A percentile compares a stretch with the other conserved stretches of the same genome.
Evolutionary conservation across 37 sponge, comb jelly and placozoan genomes (phyloP).

Genomic region (Spongilla lacustris): DNA sequence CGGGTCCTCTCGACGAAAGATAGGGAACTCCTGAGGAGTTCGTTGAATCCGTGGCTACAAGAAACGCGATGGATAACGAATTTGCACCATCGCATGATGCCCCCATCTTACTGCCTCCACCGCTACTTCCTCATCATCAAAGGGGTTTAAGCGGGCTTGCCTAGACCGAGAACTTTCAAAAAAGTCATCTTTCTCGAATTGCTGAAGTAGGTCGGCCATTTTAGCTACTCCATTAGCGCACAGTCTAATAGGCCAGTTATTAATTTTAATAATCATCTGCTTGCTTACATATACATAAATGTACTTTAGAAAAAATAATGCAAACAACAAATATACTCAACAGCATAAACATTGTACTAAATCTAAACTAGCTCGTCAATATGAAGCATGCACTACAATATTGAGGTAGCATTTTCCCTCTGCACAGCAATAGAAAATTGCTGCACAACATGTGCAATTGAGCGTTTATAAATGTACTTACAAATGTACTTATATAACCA

Average conservation of each 20-base stretch:
- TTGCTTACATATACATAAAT: too few relatives aligned
- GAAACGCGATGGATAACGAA: not conserved
- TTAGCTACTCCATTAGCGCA: not conserved
- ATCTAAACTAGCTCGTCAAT: too few relatives aligned
- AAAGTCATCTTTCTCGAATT: conserved; percentile 12
- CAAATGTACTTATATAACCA: too few relatives aligned
- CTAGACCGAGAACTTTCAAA: not conserved
- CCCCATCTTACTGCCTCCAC: conserved; percentile 14
- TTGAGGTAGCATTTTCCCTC: too few relatives aligned
- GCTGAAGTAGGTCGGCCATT: conserved; percentile 42
- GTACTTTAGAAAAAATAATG: too few relatives aligned
- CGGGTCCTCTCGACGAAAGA: conserved; percentile 46
- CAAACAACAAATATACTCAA: too few relatives aligned
- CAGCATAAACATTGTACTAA: too few relatives aligned
- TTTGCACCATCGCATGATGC: not conserved
- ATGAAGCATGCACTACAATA: too few relatives aligned
- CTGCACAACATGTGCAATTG: too few relatives aligned
- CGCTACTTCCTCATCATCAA: conserved; percentile 18
- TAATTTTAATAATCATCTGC: not conserved
- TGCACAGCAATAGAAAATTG: too few relatives aligned
- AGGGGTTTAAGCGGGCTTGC: conserved; percentile 16
- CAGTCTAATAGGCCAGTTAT: not conserved
- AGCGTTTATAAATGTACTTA: too few relatives aligned
- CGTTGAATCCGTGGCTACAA: not conserved
- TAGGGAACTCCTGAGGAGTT: conserved; percentile 30